These are phyloP conservation scores for Pogonomyrmex barbatus DNA, from an alignment of 1,140 invertebrate species.

Conservation along the genomic window DNA sequence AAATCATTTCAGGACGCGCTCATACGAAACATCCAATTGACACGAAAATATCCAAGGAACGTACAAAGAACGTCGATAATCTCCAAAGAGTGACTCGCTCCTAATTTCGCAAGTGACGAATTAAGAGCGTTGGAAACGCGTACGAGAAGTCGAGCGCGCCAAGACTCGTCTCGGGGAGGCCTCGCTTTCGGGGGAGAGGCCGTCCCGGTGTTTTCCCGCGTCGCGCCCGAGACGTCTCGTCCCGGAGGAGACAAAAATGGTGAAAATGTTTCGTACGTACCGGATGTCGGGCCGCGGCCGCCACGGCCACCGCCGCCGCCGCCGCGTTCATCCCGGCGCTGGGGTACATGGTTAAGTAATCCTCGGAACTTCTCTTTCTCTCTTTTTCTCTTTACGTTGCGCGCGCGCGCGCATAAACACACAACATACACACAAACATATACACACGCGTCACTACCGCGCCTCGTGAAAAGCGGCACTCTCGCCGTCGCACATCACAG, in stretches of 20 bases:
- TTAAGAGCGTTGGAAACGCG: background rate
- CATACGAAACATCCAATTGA: background rate
- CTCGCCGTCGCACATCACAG: constrained; percentile 38
- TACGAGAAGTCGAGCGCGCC: background rate
- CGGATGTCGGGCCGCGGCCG: constrained; percentile 88
- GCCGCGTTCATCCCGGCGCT: constrained; percentile 87
- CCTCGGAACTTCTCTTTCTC: background rate
- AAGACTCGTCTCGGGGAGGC: background rate
- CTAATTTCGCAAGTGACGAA: background rate
- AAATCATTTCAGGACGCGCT: background rate
- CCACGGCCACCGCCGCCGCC: constrained; percentile 87
- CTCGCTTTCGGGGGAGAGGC: background rate
- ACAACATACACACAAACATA: too few species aligned
- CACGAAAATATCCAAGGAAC: background rate
- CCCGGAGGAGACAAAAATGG: background rate
- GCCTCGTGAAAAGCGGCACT: constrained; percentile 37
- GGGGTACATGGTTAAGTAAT: constrained; percentile 85
- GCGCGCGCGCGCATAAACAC: background rate
- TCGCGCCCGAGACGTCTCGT: background rate
- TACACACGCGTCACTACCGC: constrained; percentile 55
- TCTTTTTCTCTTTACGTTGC: too few species aligned
- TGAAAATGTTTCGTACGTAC: constrained; percentile 79
- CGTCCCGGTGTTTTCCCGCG: background rate
- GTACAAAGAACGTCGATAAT: background rate
- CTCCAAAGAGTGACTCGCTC: background rate